Percentiles rank a stretch among this genome's conserved stretches.
These are phyloP conservation scores for Macrobrachium nipponense DNA, from an alignment of 1,140 invertebrate species.

Conservation along the genomic window DNA sequence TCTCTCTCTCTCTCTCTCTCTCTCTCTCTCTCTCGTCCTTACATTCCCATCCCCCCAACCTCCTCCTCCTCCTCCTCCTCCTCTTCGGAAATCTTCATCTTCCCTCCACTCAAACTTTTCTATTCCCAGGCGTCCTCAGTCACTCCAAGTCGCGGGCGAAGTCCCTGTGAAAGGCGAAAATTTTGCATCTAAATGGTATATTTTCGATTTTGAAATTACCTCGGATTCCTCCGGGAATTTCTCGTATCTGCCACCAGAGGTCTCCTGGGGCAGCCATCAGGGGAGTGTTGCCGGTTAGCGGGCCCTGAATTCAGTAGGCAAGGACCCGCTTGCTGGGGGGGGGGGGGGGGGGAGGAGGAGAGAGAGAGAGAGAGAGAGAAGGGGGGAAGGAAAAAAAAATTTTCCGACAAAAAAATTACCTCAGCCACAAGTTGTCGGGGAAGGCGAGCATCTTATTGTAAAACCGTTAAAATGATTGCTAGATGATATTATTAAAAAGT, in stretches of 20 bases:
- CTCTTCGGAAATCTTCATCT: conserved; percentile 34
- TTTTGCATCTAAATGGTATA: conserved; percentile 62
- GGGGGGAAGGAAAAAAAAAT: too few relatives aligned
- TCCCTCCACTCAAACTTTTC: conserved; percentile 55
- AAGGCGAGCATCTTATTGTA: too few relatives aligned
- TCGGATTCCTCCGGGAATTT: conserved; percentile 31
- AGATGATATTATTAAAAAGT: too few relatives aligned
- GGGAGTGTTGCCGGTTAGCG: conserved; percentile 13
- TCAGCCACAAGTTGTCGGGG: too few relatives aligned
- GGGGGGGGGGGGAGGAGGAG: too few relatives aligned
- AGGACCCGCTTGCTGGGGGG: background rate
- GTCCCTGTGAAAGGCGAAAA: conserved; percentile 60
- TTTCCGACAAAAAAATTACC: too few relatives aligned
- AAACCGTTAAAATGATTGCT: too few relatives aligned
- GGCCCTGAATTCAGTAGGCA: background rate
- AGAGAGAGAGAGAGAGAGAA: too few relatives aligned
- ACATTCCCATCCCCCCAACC: background rate
- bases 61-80: background rate
- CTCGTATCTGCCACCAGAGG: conserved; percentile 42
- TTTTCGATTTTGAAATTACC: conserved; percentile 62
- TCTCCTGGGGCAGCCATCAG: conserved; percentile 26
- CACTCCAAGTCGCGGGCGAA: conserved; percentile 53
- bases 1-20: too few relatives aligned
- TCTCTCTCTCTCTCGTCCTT: background rate
- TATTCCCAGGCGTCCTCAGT: conserved; percentile 52